phyloP scores from a whole-genome alignment of 2,113 vertebrate genomes.

The Aptenodytes forsteri region DNA sequence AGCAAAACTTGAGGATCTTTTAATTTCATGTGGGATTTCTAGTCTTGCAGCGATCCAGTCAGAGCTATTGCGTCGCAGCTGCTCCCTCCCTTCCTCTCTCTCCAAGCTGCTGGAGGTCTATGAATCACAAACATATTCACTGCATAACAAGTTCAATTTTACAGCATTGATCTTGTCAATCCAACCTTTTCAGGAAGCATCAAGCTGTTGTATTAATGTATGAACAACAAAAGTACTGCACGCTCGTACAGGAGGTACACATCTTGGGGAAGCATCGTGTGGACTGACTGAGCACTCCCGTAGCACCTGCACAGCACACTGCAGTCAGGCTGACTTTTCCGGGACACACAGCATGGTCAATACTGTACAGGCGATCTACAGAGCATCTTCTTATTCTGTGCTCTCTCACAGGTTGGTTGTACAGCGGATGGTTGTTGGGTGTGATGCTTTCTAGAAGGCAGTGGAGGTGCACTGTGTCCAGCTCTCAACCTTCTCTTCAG shows the following conservation, averaged over 20 bases:
- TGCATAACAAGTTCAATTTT: neutral
- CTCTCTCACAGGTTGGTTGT: neutral
- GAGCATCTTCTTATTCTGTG: neutral
- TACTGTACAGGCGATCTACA: neutral
- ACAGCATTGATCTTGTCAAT: conserved; percentile 5
- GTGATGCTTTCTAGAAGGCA: neutral
- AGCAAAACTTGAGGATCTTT: neutral
- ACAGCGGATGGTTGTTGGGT: neutral
- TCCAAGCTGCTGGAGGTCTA: neutral
- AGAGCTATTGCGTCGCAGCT: neutral
- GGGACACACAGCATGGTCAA: neutral
- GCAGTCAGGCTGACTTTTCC: neutral
- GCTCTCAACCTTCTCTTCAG: neutral
- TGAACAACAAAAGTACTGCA: neutral
- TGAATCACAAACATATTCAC: neutral
- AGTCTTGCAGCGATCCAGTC: neutral
- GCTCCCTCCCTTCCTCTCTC: neutral
- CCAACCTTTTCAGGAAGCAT: neutral
- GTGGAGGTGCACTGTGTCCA: neutral
- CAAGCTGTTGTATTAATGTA: neutral
- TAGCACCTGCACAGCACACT: neutral
- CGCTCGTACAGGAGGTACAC: neutral
- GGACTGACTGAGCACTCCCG: neutral
- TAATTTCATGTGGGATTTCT: neutral
- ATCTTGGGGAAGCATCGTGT: neutral